phyloP scores from a whole-genome alignment of 2,888 invertebrate species.

The Nymphalis polychloros region DNA sequence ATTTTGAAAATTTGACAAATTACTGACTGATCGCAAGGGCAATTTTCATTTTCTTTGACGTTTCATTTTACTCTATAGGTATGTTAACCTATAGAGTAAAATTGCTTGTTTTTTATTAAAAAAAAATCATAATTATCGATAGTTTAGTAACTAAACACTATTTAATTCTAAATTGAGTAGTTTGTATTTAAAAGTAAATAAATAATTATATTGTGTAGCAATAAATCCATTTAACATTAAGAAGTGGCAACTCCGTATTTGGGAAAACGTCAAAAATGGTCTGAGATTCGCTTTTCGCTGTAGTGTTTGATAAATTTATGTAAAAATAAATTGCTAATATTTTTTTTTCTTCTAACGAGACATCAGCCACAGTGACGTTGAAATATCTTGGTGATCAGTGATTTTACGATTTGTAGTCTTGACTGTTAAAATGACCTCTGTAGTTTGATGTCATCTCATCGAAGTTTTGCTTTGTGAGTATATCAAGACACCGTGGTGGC shows the following conservation, averaged over 20 bases:
- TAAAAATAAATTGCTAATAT: constrained; percentile 51
- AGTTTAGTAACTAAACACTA: no score
- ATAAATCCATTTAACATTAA: background rate
- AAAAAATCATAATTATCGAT: no score
- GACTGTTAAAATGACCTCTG: constrained; percentile 35
- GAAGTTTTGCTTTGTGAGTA: constrained; percentile 39
- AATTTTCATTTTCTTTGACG: constrained; percentile 52
- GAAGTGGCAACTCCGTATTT: constrained; percentile 37
- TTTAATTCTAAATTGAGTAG: no score
- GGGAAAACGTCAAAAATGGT: constrained; percentile 64
- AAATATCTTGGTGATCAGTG: constrained; percentile 48
- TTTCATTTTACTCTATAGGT: constrained; percentile 29
- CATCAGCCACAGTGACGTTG: constrained; percentile 45
- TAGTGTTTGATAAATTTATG: constrained; percentile 52
- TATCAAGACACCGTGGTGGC: constrained; percentile 39
- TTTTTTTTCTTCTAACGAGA: constrained; percentile 43
- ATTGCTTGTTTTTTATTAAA: no score
- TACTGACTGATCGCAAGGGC: constrained; percentile 53
- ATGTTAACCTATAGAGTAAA: no score
- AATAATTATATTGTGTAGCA: background rate
- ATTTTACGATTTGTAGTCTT: constrained; percentile 38
- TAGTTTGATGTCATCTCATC: constrained; percentile 36
- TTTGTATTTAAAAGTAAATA: background rate
- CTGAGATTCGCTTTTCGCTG: constrained; percentile 48
- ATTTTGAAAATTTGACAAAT: constrained; percentile 65